These are phyloP conservation scores for Scrobipalpa atriplicella DNA, from an alignment of 2,888 invertebrate species.

Conservation along the genomic window DNA sequence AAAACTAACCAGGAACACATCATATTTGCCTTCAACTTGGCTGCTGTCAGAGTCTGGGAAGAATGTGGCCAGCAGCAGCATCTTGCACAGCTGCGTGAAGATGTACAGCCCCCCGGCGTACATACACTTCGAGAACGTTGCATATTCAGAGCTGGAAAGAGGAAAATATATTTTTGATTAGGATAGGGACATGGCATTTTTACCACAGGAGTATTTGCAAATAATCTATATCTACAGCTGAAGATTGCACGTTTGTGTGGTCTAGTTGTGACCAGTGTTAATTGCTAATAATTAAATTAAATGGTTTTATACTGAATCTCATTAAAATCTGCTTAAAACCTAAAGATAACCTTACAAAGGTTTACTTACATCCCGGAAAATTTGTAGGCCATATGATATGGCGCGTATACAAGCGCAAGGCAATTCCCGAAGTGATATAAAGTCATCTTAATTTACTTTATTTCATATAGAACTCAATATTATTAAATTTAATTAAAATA, in stretches of 20 bases:
- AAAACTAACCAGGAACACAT: conserved; percentile 62
- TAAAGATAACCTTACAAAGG: neutral
- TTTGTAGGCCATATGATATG: conserved; percentile 98
- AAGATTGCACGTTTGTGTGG: neutral
- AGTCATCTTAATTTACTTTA: conserved; percentile 87
- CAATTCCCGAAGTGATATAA: conserved; percentile 98
- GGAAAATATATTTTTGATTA: conserved; percentile 25
- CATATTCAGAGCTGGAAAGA: conserved; percentile 95
- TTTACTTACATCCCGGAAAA: conserved; percentile 96
- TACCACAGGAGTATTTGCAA: neutral
- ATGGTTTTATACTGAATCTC: neutral
- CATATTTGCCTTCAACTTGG: conserved; percentile 65
- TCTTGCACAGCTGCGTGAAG: conserved; percentile 97
- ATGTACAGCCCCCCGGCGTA: conserved; percentile 97
- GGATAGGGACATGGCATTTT: neutral
- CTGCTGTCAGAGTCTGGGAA: conserved; percentile 92
- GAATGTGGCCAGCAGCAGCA: conserved; percentile 98
- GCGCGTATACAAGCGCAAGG: conserved; percentile 95
- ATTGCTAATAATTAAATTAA: neutral
- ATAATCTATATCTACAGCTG: neutral
- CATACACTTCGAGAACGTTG: conserved; percentile 98
- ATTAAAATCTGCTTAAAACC: neutral
- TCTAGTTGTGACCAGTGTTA: neutral
- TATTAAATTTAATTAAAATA: neutral
- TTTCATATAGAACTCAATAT: conserved; percentile 22